Conservation (phyloP, 2,797 vertebrate species). For the Paguma larvata region DNA sequence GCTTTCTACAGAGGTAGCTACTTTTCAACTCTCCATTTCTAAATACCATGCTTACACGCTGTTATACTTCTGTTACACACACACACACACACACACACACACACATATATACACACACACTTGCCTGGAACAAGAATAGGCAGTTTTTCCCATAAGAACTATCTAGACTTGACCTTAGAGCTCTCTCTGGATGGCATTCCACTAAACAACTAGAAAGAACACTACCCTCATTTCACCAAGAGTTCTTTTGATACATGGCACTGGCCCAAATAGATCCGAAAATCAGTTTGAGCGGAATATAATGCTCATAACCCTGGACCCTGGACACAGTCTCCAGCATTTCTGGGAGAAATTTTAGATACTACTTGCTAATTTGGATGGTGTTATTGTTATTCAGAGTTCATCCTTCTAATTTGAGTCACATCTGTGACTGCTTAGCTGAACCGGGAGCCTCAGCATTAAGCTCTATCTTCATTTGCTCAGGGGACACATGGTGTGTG, state of each 20-base stretch:
- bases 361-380: constrained; percentile 69
- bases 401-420: constrained; percentile 79
- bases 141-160: not conserved
- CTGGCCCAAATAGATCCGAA: not conserved
- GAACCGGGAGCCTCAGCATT: constrained; percentile 75
- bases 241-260: not conserved
- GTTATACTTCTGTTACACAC: not conserved
- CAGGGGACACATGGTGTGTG: constrained; percentile 84
- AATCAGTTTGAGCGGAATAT: not conserved
- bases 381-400: constrained; percentile 78
- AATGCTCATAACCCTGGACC: constrained; percentile 20
- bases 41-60: not conserved
- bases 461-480: constrained; percentile 78
- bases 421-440: constrained; percentile 83
- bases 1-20: not conserved
- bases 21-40: not conserved
- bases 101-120: not conserved
- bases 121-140: not conserved
- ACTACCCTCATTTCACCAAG: not conserved
- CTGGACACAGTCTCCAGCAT: constrained; percentile 40
- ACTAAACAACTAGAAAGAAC: not conserved
- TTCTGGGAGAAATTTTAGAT: constrained; percentile 64
- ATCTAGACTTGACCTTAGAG: not conserved
- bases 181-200: not conserved
- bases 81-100: not conserved